Evolutionary conservation across 2,797 vertebrate species (phyloP).

Genomic region (Urocyon cinereoargenteus): DNA sequence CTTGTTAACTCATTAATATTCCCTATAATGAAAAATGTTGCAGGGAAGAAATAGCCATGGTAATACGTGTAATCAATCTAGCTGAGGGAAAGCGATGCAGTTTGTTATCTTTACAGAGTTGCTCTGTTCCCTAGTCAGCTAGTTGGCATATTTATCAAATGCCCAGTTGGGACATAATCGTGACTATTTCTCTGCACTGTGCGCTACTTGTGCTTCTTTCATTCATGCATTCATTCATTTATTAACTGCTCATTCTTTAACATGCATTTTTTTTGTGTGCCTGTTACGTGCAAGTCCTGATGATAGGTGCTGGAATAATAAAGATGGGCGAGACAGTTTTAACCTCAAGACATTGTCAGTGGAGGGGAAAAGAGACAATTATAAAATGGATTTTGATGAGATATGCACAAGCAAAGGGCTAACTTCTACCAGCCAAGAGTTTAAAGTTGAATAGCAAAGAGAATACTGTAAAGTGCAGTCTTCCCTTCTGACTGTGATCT

Average conservation of each 20-base stretch:
- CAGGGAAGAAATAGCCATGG: slow-evolving; percentile 45
- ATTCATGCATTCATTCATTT: background rate
- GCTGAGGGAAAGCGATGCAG: slow-evolving; percentile 19
- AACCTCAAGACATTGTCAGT: background rate
- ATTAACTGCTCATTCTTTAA: background rate
- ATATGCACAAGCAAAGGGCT: fast-evolving
- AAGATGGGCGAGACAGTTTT: background rate
- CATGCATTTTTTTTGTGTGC: background rate
- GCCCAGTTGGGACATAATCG: background rate
- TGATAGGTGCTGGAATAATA: background rate
- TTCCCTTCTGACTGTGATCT: background rate
- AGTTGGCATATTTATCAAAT: slow-evolving; percentile 66
- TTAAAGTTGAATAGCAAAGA: background rate
- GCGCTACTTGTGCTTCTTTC: background rate
- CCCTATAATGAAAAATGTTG: slow-evolving; percentile 68
- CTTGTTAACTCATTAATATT: slow-evolving; percentile 82
- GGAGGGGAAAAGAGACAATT: background rate
- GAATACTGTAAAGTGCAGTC: background rate
- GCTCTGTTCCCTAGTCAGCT: slow-evolving; percentile 9
- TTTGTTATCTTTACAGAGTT: slow-evolving; percentile 77
- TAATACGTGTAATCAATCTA: slow-evolving; percentile 72
- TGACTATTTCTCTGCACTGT: background rate
- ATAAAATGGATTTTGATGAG: background rate
- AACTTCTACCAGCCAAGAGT: background rate
- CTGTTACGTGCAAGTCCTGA: background rate